phyloP scores from a whole-genome alignment of 2,113 vertebrate species.

The Calidris pygmaea region DNA sequence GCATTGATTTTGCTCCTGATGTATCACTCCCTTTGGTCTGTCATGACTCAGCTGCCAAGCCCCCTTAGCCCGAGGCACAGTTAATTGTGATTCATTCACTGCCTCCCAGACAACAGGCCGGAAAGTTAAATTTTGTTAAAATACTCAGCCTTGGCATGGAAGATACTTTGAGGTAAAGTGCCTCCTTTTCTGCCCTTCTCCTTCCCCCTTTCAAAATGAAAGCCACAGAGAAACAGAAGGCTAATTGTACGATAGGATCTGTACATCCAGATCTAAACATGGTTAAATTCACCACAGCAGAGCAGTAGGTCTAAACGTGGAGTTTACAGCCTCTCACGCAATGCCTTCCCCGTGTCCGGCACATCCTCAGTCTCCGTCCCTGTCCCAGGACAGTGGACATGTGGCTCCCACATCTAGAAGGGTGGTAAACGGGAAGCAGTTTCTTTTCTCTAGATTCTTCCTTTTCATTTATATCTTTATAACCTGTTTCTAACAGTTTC shows the following conservation, averaged over 20 bases:
- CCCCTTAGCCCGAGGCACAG: neutral
- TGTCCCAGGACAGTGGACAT: neutral
- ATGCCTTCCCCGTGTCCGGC: accelerated
- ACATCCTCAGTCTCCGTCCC: no score
- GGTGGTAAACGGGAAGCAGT: neutral
- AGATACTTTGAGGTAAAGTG: neutral
- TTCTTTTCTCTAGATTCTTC: neutral
- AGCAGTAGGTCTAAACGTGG: neutral
- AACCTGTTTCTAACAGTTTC: neutral
- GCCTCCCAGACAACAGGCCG: neutral
- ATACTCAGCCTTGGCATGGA: neutral
- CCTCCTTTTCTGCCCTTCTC: neutral
- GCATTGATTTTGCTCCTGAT: neutral
- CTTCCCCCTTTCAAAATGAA: neutral
- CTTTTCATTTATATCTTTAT: neutral
- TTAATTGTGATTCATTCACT: neutral
- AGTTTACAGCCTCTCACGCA: neutral
- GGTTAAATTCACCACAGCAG: neutral
- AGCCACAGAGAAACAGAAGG: neutral
- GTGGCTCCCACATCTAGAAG: neutral
- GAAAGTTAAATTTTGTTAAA: neutral
- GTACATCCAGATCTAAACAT: neutral
- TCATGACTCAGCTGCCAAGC: accelerated
- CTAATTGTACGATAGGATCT: neutral
- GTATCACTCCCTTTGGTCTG: neutral